These are phyloP conservation scores for Poecile montanus DNA, from an alignment of 2,797 vertebrate genomes.

Conservation along the genomic window DNA sequence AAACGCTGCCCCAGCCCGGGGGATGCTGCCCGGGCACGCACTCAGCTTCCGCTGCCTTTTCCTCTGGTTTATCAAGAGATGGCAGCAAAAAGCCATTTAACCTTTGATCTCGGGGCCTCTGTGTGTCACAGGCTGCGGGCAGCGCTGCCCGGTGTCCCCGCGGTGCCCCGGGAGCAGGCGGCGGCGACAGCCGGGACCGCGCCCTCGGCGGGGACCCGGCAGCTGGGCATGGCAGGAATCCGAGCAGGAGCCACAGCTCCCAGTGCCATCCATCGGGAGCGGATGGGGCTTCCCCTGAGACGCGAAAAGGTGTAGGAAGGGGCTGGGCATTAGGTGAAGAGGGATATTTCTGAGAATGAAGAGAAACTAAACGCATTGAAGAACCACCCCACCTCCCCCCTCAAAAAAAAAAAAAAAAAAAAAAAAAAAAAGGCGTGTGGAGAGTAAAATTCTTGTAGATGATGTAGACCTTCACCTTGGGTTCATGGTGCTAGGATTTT, in stretches of 20 bases:
- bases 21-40: background rate
- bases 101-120: slow-evolving; percentile 51
- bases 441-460: background rate
- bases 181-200: background rate
- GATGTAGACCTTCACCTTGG: background rate
- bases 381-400: rapidly evolving
- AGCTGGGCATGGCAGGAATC: too few species aligned
- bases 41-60: slow-evolving; percentile 1
- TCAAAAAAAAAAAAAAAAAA: too few species aligned
- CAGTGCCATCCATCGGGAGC: rapidly evolving
- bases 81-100: slow-evolving; percentile 68
- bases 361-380: background rate
- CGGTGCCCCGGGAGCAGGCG: too few species aligned
- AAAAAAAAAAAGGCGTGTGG: rapidly evolving
- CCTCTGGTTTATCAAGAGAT: slow-evolving; percentile 55
- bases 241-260: rapidly evolving
- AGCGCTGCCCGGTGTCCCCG: background rate
- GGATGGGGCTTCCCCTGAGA: rapidly evolving
- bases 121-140: background rate
- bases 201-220: too few species aligned
- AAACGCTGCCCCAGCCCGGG: background rate
- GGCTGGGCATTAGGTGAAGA: background rate
- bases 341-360: background rate
- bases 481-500: background rate
- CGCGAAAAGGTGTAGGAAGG: background rate